Conservation (phyloP, 2,113 vertebrate species). For the Rhizomys pruinosus region DNA sequence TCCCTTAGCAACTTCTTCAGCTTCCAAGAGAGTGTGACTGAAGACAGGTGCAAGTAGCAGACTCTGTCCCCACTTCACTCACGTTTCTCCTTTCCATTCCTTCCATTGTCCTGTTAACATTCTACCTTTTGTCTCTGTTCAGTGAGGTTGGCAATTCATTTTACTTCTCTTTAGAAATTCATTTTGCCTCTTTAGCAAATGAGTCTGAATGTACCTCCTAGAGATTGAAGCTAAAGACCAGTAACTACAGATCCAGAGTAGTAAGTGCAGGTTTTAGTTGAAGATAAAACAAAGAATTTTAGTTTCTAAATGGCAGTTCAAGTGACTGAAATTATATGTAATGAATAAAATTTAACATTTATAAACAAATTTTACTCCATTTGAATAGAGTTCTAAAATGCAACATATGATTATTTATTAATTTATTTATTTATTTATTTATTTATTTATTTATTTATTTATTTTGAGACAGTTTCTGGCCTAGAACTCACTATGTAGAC, state of each 20-base stretch:
- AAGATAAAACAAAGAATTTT: background rate
- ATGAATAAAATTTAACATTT: constrained; percentile 26
- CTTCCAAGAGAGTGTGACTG: constrained; percentile 50
- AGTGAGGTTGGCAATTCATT: constrained; percentile 42
- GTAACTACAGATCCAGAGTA: constrained; percentile 48
- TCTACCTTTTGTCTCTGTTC: constrained; percentile 42
- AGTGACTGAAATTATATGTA: constrained; percentile 10
- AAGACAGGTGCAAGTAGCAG: constrained; percentile 61
- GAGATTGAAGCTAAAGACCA: constrained; percentile 25
- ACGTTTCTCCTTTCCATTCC: background rate
- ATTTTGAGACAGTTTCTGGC: no score
- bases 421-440: no score
- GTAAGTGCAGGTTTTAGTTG: constrained; percentile 43
- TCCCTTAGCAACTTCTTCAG: constrained; percentile 38
- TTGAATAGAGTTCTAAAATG: constrained; percentile 30
- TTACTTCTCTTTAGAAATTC: constrained; percentile 45
- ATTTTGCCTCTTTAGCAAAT: constrained; percentile 56
- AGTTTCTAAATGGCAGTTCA: constrained; percentile 21
- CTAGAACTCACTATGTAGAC: no score
- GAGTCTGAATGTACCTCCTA: constrained; percentile 34
- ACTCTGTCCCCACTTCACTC: background rate
- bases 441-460: no score
- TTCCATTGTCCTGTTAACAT: constrained; percentile 45
- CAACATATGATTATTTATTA: constrained; percentile 32
- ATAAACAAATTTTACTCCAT: background rate